Base-by-base conservation (phyloP, 2,797 vertebrate genomes). In the Urosaurus nigricauda region DNA sequence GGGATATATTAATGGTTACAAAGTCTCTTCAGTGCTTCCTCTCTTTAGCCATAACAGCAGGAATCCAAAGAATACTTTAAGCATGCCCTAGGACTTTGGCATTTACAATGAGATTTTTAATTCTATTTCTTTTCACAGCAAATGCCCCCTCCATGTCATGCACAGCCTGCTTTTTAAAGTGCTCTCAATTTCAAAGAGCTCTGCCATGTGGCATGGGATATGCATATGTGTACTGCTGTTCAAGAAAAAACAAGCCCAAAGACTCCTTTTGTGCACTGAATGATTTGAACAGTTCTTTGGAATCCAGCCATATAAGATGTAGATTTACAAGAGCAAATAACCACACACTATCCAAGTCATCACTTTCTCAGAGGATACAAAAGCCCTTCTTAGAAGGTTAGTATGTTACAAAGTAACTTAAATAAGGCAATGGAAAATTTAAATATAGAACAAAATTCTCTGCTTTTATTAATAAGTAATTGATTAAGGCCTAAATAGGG, bases 401-500 rank as follows among this genome's bases (percentile, higher is more conserved):
- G 43, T 68, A 70, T 80, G 40, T 37, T 78, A 37, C 43, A 35
- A 65, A 77, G 7, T 43, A 26, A 43, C 17, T 70, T 88, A 78
- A 79, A 71, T n/a, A 77, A 51, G 24, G 5, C 35, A 71, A 63
- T 14, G 8, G 17, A 79, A n/a, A 78, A 14, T 13, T 65, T 78
- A 7, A 65, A 47, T 47, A 85, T 17, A 75, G n/a, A 14, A 35
- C 32, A 58, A 58, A 60, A 14, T 37, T 13, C 5, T 70, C 47
- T 88, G 12, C 1, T 85, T 89, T 80, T 74, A 81, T 68, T 26
- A 74, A 51, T 58, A 63, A 71, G 9, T 68, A 84, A 88, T 14
- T 0, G 29, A 0, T 1, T 13, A 85, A 43, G 7, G 37, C n/a
- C 63, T 60, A 43, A 83, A 53, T 29, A 65, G 17, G 51, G 11